Evolutionary conservation across 2,113 vertebrate species (phyloP), one percentile per base, ranked within the genome.

Genomic region (Melanostigma gelatinosum): DNA sequence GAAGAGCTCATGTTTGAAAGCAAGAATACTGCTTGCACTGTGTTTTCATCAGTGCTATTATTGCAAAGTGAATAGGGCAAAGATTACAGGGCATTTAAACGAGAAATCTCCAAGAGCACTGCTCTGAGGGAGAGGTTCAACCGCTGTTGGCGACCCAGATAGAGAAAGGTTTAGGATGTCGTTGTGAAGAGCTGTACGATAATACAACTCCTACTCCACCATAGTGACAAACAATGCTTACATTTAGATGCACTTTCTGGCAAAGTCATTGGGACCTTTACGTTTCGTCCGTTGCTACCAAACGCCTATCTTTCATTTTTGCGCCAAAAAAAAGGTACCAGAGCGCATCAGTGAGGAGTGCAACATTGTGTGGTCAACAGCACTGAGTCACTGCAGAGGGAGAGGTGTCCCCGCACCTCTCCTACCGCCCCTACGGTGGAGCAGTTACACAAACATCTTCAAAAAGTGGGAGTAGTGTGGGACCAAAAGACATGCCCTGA

Each of bases 331-430:
- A n/a, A 55, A 13, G 16, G 12, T 75, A 65, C 32, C 62, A 76
- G 72, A 79, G 64, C n/a, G 70, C 20, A 80, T 70, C 27, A 52
- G 88, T 85, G 82, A 88, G 55, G 72, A 81, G 83, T 83, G 81
- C 32, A 82, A 72, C 76, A 75, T 2, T 72, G 79, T 83, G 79
- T 82, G 75, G 72, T 79, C 58, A 82, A 85, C 75, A 85, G 88
- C 77, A 68, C 65, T 65, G 62, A 83, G 77, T 84, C 81, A 63
- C 15, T 72, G 65, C 44, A 73, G 73, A 85, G 66, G 24, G 46
- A 79, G 88, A 92, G 92, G 87, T 84, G 91, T 87, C 89, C 92
- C 92, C 24, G 91, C 91, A 92, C 90, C 92, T 90, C 88, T 75
- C 66, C 70, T 61, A 67, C 64, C 71, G 68, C 81, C 79, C 65